Percentiles rank a stretch among this genome's conserved stretches.
phyloP scores from a whole-genome alignment of 2,888 invertebrate genomes.

The Bibio marci region DNA sequence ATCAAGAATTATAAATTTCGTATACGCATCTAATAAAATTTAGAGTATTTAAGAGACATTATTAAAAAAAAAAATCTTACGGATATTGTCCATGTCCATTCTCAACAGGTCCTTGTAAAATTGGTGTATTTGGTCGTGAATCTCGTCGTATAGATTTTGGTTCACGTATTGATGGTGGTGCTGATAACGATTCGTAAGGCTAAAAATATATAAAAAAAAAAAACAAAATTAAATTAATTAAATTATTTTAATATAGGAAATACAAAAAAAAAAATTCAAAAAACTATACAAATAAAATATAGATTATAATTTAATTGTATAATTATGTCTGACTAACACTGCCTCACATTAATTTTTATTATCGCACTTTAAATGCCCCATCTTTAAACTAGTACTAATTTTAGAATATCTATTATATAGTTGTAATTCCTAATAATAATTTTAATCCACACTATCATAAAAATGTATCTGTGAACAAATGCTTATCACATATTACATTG shows the following conservation, averaged over 20 bases:
- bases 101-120: conserved; percentile 20
- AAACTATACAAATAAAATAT: not conserved
- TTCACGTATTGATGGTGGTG: conserved; percentile 26
- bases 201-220: conserved; percentile 13
- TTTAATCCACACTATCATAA: too few species aligned
- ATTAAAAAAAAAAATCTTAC: conserved; percentile 16
- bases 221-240: not conserved
- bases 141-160: conserved; percentile 31
- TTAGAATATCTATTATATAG: too few species aligned
- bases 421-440: too few species aligned
- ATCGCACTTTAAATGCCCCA: too few species aligned
- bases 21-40: not conserved
- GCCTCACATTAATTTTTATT: too few species aligned
- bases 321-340: too few species aligned
- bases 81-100: conserved; percentile 30
- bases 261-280: not conserved
- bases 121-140: conserved; percentile 29
- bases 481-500: too few species aligned
- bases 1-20: not conserved
- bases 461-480: too few species aligned
- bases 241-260: not conserved
- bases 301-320: too few species aligned
- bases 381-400: too few species aligned
- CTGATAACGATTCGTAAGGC: conserved; percentile 38
- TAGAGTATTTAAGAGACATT: not conserved